Base-by-base conservation (phyloP, 1,140 invertebrate genomes). In the Aphaenogaster rudis region DNA sequence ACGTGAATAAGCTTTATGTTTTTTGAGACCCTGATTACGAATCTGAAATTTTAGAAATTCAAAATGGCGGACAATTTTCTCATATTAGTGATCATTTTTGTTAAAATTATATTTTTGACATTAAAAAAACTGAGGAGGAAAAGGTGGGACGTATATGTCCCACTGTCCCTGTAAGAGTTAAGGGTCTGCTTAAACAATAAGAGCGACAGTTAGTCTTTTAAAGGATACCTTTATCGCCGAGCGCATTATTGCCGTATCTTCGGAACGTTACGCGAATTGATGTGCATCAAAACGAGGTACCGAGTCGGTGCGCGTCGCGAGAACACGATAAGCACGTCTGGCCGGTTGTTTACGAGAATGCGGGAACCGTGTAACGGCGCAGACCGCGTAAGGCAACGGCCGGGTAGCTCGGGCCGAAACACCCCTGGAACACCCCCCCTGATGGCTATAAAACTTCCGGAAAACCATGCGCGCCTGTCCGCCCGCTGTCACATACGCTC, bases 401-500 rank as follows among this genome's bases (percentile, higher is more conserved):
- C 64, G 78, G 89, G 78, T 87, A 80, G 86, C 84, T 88, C 61
- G 80, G 88, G 39, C 80, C 61, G 89, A 79, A 89, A 91, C 89
- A 87, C 89, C 87, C 87, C 61, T 64, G 77, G 79, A 86, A 87
- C 85, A 81, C 86, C 88, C 86, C 86, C 90, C 90, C 78, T 91
- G 90, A 88, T 89, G 90, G 90, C 90, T 89, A 91, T 91, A 91
- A 91, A 91, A 91, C 90, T 91, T 76, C 76, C 81, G 90, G 90
- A 88, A 84, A 90, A 90, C 67, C 89, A 90, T 90, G 88, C 90
- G 89, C 88, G 88, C 91, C 88, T 88, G 88, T 93, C 90, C 91
- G 88, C 88, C 88, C 90, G 85, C 92, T 93, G 93, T 92, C 92
- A 92, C 92, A 93, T 92, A 93, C 91, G 92, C 92, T 93, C 89